Evolutionary conservation across 2,113 vertebrate genomes (phyloP).

Genomic region (Coptodon rendalli): DNA sequence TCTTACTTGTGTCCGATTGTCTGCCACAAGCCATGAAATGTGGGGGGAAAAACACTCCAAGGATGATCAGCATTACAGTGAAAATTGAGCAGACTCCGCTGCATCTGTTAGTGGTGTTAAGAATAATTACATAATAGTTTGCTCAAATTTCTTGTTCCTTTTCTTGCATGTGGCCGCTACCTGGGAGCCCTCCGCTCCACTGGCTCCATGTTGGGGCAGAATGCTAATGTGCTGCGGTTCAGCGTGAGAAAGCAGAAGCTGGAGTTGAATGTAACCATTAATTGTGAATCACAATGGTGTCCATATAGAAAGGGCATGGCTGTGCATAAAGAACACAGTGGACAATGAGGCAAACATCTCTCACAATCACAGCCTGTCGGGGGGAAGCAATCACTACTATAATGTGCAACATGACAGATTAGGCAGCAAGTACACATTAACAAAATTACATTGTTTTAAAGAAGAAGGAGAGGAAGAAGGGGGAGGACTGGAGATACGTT

Average conservation of each 20-base stretch:
- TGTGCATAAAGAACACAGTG: slow-evolving; percentile 20
- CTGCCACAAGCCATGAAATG: background rate
- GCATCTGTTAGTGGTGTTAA: background rate
- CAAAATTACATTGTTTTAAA: slow-evolving; percentile 40
- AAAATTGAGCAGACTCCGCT: background rate
- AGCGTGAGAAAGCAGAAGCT: slow-evolving; percentile 43
- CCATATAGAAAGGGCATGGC: slow-evolving; percentile 36
- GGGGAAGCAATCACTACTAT: background rate
- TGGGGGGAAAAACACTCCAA: fast-evolving
- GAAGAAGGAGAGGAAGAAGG: background rate
- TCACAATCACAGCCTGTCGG: slow-evolving; percentile 1
- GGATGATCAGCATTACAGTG: background rate
- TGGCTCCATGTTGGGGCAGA: background rate
- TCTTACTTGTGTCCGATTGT: background rate
- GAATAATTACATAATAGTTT: background rate
- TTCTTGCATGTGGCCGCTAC: background rate
- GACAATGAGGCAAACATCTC: slow-evolving; percentile 30
- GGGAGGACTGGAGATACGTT: background rate
- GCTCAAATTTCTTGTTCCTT: background rate
- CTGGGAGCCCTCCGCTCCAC: background rate
- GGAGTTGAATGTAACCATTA: slow-evolving; percentile 50
- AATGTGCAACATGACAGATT: slow-evolving; percentile 27
- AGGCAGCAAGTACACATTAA: slow-evolving; percentile 30
- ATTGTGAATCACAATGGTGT: slow-evolving; percentile 37
- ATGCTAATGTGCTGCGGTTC: slow-evolving; percentile 31